Conservation (phyloP, 2,888 invertebrate species). For the Trypoxylon attenuatum region DNA sequence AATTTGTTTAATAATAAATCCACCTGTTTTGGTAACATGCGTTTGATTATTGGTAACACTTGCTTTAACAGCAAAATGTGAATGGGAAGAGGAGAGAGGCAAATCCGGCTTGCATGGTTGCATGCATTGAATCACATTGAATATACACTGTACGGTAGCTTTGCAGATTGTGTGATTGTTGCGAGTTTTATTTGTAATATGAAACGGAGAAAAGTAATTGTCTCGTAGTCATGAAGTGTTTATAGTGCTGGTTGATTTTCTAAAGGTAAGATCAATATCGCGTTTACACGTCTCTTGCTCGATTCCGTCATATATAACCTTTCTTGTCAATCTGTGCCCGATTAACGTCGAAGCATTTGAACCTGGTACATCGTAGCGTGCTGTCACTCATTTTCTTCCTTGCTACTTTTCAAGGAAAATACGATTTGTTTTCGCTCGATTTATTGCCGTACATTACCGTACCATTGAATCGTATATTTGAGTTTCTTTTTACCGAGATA, state of each 20-base stretch:
- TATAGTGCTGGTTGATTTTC: constrained; percentile 14
- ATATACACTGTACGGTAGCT: constrained; percentile 34
- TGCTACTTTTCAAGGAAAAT: not conserved
- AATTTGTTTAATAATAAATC: too few relatives aligned
- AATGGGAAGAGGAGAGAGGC: constrained; percentile 45
- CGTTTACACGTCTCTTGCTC: not conserved
- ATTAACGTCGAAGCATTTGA: constrained; percentile 13
- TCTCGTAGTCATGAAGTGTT: constrained; percentile 23
- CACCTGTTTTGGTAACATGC: constrained; percentile 5
- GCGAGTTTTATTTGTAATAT: constrained; percentile 35
- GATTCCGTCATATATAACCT: constrained; percentile 44
- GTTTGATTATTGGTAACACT: constrained; percentile 22
- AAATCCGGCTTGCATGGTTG: constrained; percentile 47
- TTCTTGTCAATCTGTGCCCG: constrained; percentile 39
- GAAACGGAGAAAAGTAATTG: constrained; percentile 45
- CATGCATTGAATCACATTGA: constrained; percentile 5
- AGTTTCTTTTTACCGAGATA: not conserved
- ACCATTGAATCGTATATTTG: too few relatives aligned
- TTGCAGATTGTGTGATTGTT: constrained; percentile 35
- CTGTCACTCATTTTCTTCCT: not conserved
- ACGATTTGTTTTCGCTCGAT: not conserved
- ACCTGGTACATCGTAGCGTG: not conserved
- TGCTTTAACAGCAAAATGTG: constrained; percentile 10
- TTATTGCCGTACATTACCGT: too few relatives aligned
- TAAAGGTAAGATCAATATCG: constrained; percentile 22